A percentile compares a stretch with the other conserved stretches of the same genome.
phyloP scores from a whole-genome alignment of 2,888 invertebrate genomes.

The Meloe dianella region DNA sequence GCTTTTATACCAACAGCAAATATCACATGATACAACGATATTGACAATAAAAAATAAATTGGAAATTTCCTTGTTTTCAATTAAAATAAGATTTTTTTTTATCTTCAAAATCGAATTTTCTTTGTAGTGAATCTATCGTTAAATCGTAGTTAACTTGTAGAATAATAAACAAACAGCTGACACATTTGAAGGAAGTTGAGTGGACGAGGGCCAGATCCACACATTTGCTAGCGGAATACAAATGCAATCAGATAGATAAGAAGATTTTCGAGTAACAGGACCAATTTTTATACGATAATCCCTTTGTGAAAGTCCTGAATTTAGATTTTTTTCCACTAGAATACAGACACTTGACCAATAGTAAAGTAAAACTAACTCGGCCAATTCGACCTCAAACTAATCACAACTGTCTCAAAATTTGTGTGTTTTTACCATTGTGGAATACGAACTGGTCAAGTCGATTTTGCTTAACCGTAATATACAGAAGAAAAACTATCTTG shows the following conservation, averaged over 20 bases:
- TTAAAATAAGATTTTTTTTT: not conserved
- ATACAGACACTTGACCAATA: no score
- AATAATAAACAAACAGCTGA: conserved; percentile 29
- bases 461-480: not conserved
- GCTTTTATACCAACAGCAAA: conserved; percentile 25
- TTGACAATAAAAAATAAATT: conserved; percentile 10
- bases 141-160: conserved; percentile 21
- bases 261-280: conserved; percentile 1
- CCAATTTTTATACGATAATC: conserved; percentile 11
- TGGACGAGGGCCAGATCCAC: conserved; percentile 31
- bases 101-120: not conserved
- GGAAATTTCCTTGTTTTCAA: not conserved
- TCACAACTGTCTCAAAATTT: no score
- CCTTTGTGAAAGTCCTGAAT: not conserved
- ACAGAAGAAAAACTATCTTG: not conserved
- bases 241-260: conserved; percentile 29
- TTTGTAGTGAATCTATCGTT: not conserved
- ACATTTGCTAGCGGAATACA: conserved; percentile 18
- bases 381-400: no score
- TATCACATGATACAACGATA: not conserved
- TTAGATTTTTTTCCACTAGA: not conserved
- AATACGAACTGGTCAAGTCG: not conserved
- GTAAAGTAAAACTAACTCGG: no score
- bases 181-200: conserved; percentile 30
- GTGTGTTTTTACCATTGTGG: no score